Evolutionary conservation across 2,797 vertebrate species (phyloP), one percentile per base, ranked within the genome.

Genomic region (Notolepis coatsorum): DNA sequence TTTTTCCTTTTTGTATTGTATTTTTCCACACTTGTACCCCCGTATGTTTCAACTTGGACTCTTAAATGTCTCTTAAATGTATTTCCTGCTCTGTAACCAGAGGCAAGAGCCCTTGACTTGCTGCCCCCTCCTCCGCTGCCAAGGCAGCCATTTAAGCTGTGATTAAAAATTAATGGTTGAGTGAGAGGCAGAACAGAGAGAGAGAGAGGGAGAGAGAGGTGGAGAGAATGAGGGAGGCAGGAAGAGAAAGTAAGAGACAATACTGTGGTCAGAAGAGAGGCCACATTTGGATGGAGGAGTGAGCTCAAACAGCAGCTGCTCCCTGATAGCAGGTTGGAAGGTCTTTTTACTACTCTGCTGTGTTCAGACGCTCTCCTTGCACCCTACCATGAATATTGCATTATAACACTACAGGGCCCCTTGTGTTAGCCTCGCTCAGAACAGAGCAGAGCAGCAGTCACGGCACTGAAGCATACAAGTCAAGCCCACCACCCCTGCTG

Each of bases 141-240:
- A 89, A 90, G 88, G 88, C 90, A 85, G 86, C 88, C 90, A 93
- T 93, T 93, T 93, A 93, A 87, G 85, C 89, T 85, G 89, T 87
- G 90, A 93, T 93, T 91, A 93, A 93, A 93, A 92, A 92, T 94
- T 79, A 89, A 93, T 92, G 90, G 79, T 81, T 73, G 87, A 84
- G 88, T 75, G 83, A 89, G 83, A 84, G 76, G 72, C 74, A 75
- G 77, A n/a, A n/a, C 48, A 47, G 73, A 73, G 73, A 77, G 79
- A 65, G 82, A 75, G 54, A 75, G 64, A 28, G 71, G 69, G 75
- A 63, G 80, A 37, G 21, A 21, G 60, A 55, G 61, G 27, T 56
- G 33, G 46, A 45, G n/a, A n/a, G n/a, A n/a, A n/a, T n/a, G n/a
- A n/a, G n/a, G n/a, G n/a, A n/a, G 57, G 39, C 56, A 67, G 77